A percentile compares a stretch with the other conserved stretches of the same genome.
phyloP scores from a whole-genome alignment of 2,113 vertebrate species.

The Desmodus rotundus region DNA sequence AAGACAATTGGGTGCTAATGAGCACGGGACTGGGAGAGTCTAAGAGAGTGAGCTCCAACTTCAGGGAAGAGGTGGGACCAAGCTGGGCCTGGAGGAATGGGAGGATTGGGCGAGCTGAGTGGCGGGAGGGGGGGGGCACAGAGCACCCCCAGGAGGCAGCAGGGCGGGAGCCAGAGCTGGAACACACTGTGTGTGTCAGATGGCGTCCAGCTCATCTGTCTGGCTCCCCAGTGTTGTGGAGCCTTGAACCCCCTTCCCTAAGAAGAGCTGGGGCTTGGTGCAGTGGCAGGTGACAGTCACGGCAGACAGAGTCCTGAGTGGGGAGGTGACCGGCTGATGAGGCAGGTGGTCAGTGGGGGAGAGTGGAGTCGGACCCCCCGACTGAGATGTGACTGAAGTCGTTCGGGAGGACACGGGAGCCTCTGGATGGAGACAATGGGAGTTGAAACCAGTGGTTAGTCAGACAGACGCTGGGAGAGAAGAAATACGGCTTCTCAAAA shows the following conservation, averaged over 20 bases:
- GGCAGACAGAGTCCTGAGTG: neutral
- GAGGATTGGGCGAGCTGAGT: neutral
- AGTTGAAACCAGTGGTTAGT: neutral
- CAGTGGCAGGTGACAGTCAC: neutral
- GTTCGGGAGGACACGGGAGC: neutral
- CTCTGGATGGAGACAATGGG: neutral
- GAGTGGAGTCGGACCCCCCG: neutral
- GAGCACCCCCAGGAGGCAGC: neutral
- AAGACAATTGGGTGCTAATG: neutral
- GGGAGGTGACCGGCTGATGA: neutral
- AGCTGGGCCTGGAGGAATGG: neutral
- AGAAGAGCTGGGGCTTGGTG: neutral
- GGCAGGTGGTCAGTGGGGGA: neutral
- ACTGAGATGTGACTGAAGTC: neutral
- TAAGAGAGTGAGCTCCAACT: neutral
- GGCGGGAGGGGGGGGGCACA: neutral
- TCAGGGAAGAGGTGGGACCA: neutral
- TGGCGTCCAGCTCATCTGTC: neutral
- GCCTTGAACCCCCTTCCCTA: neutral
- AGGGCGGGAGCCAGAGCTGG: neutral
- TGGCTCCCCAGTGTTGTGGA: neutral
- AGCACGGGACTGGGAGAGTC: neutral
- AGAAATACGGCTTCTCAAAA: too few species aligned
- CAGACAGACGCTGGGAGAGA: neutral
- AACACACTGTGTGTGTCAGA: neutral